Percentiles rank a stretch among this genome's conserved stretches.
These are phyloP conservation scores for Aldabrachelys gigantea DNA, from an alignment of 2,113 vertebrate genomes.

Conservation along the genomic window DNA sequence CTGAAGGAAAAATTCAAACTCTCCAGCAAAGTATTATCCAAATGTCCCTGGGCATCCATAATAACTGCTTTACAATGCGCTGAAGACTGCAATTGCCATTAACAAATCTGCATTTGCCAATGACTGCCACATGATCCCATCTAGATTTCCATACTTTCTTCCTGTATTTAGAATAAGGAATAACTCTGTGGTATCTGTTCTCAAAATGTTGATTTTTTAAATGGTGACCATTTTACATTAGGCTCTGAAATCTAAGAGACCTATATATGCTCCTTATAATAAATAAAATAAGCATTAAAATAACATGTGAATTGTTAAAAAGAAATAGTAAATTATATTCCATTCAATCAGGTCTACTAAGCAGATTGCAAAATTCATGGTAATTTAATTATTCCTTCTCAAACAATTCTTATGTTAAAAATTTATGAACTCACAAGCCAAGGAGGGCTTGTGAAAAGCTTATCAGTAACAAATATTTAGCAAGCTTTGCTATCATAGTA, in stretches of 20 bases:
- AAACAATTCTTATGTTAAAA: conserved; percentile 46
- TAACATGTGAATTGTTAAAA: not conserved
- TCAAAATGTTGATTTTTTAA: not conserved
- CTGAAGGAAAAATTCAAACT: not conserved
- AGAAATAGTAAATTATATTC: not conserved
- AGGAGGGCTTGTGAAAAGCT: conserved; percentile 44
- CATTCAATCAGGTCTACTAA: not conserved
- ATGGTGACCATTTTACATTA: not conserved
- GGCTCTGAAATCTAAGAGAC: not conserved
- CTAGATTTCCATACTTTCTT: not conserved
- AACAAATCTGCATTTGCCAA: not conserved
- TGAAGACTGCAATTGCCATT: not conserved
- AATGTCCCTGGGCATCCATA: not conserved
- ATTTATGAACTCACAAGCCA: conserved; percentile 31
- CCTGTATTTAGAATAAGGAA: not conserved
- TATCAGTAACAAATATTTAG: conserved; percentile 61
- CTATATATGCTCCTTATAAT: not conserved
- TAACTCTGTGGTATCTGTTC: not conserved
- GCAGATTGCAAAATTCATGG: conserved; percentile 1
- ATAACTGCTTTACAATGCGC: not conserved
- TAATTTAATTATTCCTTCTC: conserved; percentile 23
- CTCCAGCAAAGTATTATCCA: not conserved
- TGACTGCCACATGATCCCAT: not conserved
- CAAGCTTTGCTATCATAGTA: conserved; percentile 37
- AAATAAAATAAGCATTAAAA: conserved; percentile 37